Evolutionary conservation across 1,140 invertebrate species (phyloP).

Genomic region (Lucilia cuprina): DNA sequence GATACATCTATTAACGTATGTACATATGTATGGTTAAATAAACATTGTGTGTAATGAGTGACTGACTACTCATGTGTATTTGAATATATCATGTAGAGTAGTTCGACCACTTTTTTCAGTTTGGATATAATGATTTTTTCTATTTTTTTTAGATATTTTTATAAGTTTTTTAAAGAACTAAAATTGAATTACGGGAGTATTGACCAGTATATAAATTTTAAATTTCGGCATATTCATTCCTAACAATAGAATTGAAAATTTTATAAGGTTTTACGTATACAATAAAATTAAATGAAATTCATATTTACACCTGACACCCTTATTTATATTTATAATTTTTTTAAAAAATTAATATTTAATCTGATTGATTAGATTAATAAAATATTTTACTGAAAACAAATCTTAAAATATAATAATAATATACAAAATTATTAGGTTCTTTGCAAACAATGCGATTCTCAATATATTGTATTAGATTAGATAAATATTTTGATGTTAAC

Average conservation of each 20-base stretch:
- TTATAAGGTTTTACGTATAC: background rate
- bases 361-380: too few species aligned
- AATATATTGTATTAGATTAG: too few species aligned
- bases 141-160: background rate
- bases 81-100: background rate
- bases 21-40: background rate
- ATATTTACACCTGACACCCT: background rate
- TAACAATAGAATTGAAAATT: conserved; percentile 48
- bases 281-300: background rate
- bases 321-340: background rate
- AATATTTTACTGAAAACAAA: too few species aligned
- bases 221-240: conserved; percentile 60
- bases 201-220: conserved; percentile 58
- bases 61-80: conserved; percentile 4
- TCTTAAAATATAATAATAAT: too few species aligned
- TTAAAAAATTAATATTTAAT: too few species aligned
- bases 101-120: conserved; percentile 11
- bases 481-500: too few species aligned
- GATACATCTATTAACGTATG: background rate
- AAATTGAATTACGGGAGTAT: conserved; percentile 58
- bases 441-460: too few species aligned
- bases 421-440: too few species aligned
- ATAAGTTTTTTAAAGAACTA: conserved; percentile 2
- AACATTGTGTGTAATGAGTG: too few species aligned
- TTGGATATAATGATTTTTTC: background rate